Percentiles rank a stretch among this genome's conserved stretches.
Conservation (phyloP, 2,888 invertebrate species). For the Nasonovia ribisnigri region DNA sequence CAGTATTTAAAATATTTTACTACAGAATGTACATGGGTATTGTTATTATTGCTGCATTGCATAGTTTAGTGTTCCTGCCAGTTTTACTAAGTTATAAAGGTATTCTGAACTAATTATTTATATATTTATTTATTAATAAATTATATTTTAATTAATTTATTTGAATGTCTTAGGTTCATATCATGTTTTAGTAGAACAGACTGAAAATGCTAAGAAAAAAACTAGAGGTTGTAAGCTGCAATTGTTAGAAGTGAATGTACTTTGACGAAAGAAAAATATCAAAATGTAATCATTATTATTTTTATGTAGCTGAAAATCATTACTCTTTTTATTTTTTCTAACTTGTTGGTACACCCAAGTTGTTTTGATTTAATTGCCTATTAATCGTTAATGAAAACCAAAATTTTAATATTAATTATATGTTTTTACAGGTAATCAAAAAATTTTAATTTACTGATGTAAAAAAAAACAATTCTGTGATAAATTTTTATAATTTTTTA, state of each 20-base stretch:
- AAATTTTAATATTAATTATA: not conserved
- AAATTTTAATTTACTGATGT: conserved; percentile 26
- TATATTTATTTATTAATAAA: not conserved
- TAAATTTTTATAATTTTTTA: conserved; percentile 2
- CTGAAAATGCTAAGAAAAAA: not conserved
- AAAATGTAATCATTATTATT: not conserved
- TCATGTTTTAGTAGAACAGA: not conserved
- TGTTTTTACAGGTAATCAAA: conserved; percentile 26
- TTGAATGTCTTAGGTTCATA: conserved; percentile 30
- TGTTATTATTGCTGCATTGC: conserved; percentile 95
- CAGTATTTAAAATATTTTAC: conserved; percentile 96
- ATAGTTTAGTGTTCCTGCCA: conserved; percentile 97
- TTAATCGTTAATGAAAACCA: not conserved
- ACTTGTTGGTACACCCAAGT: not conserved
- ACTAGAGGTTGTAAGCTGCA: conserved; percentile 11
- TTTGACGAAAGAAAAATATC: not conserved
- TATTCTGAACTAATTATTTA: conserved; percentile 69
- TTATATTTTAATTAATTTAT: not conserved
- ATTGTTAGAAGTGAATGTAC: conserved; percentile 28
- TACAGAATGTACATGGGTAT: conserved; percentile 98
- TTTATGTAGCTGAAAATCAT: conserved; percentile 7
- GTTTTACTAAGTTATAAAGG: conserved; percentile 97
- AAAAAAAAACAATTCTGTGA: conserved; percentile 6
- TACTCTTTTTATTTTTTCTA: not conserved
- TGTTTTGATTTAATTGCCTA: not conserved